Evolutionary conservation across 37 sponge, comb jelly and placozoan genomes (phyloP).

Genomic region (Hormiphora californensis): DNA sequence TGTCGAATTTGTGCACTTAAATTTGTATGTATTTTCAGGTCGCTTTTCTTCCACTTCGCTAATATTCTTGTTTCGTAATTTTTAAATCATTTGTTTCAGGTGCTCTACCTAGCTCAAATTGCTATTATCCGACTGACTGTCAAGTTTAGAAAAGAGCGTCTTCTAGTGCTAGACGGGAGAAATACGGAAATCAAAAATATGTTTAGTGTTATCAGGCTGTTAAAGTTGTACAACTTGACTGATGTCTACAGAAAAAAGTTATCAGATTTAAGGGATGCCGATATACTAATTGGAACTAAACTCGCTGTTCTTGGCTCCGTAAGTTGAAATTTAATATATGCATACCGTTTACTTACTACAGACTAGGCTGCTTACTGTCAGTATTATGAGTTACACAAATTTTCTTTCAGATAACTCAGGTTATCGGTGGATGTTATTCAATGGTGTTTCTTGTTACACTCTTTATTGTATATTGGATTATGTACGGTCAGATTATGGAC

Average conservation of each 20-base stretch:
- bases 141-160: neutral
- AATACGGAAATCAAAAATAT: neutral
- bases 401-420: neutral
- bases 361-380: neutral
- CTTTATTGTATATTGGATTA: neutral
- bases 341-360: too few species aligned
- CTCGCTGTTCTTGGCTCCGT: neutral
- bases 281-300: neutral
- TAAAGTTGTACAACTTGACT: conserved; percentile 1
- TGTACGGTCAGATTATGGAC: conserved; percentile 2
- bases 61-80: too few species aligned
- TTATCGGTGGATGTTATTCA: conserved; percentile 6
- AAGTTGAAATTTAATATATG: too few species aligned
- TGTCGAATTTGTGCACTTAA: too few species aligned
- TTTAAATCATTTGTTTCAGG: too few species aligned
- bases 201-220: neutral
- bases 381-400: neutral
- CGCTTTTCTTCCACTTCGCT: too few species aligned
- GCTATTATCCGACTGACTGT: neutral
- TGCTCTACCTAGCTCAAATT: neutral
- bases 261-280: neutral
- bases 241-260: conserved; percentile 1
- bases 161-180: neutral
- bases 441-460: conserved; percentile 1
- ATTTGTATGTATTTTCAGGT: too few species aligned